A percentile compares a stretch with the other conserved stretches of the same genome.
phyloP scores from a whole-genome alignment of 2,113 vertebrate genomes.

The Tenrec ecaudatus region DNA sequence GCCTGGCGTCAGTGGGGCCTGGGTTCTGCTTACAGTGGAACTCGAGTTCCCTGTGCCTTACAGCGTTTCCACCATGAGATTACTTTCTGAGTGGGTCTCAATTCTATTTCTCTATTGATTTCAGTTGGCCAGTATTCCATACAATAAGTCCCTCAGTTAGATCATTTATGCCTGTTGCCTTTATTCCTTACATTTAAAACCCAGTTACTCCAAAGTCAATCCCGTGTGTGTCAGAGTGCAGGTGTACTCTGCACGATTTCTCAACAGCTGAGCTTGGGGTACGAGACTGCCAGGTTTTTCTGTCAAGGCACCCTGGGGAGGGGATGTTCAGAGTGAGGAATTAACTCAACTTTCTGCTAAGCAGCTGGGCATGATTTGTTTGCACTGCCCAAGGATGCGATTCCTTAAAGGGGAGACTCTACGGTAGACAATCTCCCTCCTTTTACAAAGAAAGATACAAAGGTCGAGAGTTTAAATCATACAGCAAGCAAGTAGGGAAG shows the following conservation, averaged over 20 bases:
- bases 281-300: background rate
- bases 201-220: background rate
- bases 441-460: conserved; percentile 1
- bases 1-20: background rate
- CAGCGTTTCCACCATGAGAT: background rate
- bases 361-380: background rate
- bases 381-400: background rate
- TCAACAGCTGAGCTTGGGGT: background rate
- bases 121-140: background rate
- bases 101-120: background rate
- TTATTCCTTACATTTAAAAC: background rate
- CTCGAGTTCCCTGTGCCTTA: background rate
- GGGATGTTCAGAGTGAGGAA: too few species aligned
- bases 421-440: background rate
- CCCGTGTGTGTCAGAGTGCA: background rate
- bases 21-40: background rate
- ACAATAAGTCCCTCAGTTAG: background rate
- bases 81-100: background rate
- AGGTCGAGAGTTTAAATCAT: conserved; percentile 19
- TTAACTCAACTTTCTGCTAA: background rate
- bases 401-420: background rate
- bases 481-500: background rate
- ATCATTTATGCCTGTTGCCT: background rate
- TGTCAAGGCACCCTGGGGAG: background rate
- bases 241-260: background rate